Evolutionary conservation across 2,888 invertebrate species (phyloP), one percentile per base, ranked within the genome.

Genomic region (Sarcophaga caerulescens): DNA sequence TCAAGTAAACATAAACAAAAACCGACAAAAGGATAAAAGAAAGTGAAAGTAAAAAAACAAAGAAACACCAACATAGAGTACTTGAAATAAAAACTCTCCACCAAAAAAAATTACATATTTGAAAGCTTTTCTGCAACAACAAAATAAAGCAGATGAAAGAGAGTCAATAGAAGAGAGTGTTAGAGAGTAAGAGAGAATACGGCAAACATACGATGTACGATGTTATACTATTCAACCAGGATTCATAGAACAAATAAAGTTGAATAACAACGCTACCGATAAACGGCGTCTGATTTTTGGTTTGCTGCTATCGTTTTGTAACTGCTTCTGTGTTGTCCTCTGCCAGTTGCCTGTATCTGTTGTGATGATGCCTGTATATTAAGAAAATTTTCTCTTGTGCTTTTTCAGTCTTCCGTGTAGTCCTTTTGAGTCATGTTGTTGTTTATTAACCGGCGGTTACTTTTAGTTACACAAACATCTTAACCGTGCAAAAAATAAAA

Each of bases 341-440:
- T 71, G 66, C 5, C 63, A 60, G 63, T 4, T 47, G 47, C 35
- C 62, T 76, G 47, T 71, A 66, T 17, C 12, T 35, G n/a, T 60
- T 25, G 21, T 69, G 73, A n/a, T 25, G 71, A 65, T 73, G 82
- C 21, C 71, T 79, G 83, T 84, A 85, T 84, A 85, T 79, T 81
- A 84, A 84, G 71, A 81, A 82, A 75, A 73, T 71, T 83, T 87
- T 82, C 81, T 65, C 35, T 65, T 81, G 74, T 84, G 85, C 83
- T 78, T 79, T 86, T 84, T 87, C 89, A 91, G 91, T 91, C 92
- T 91, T 91, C 92, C 91, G 91, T 88, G 89, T 89, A 89, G 90
- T 92, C 89, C 91, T 91, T 90, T 90, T 89, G 90, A 89, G 91
- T 89, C 89, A 89, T 91, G 91, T 92, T 89, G 88, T 89, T 89